A percentile compares a stretch with the other conserved stretches of the same genome.
Conservation (phyloP, 2,113 vertebrate species). For the Syngnathus floridae region DNA sequence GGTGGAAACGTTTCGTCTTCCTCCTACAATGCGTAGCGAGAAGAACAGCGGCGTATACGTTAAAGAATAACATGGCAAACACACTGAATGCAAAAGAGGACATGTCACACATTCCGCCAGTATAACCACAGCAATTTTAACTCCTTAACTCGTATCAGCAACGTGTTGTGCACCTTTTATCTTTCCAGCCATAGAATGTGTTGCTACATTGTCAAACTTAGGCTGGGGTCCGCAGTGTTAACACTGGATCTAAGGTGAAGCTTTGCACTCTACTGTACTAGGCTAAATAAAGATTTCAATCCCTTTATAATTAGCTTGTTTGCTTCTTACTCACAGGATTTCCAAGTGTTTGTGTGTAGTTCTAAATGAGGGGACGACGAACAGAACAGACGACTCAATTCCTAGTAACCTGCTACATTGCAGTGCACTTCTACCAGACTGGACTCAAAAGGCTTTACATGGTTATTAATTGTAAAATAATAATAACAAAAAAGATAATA, state of each 20-base stretch:
- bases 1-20: conserved; percentile 89
- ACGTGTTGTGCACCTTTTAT: conserved; percentile 39
- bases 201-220: conserved; percentile 11
- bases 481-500: no score
- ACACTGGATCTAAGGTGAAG: conserved; percentile 64
- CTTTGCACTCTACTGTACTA: conserved; percentile 59
- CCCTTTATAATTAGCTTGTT: conserved; percentile 67
- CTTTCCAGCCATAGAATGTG: conserved; percentile 41
- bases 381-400: not conserved
- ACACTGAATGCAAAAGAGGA: conserved; percentile 9
- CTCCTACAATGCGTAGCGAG: conserved; percentile 83
- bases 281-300: conserved; percentile 75
- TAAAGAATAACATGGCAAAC: not conserved
- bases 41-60: conserved; percentile 2
- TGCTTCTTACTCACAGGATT: conserved; percentile 52
- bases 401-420: not conserved
- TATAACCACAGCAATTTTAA: conserved; percentile 15
- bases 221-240: conserved; percentile 38
- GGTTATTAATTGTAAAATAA: not conserved
- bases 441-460: not conserved
- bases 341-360: conserved; percentile 22
- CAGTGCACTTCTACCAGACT: no score
- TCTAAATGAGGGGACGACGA: conserved; percentile 15
- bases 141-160: conserved; percentile 4
- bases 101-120: conserved; percentile 42